phyloP scores from a whole-genome alignment of 1,140 invertebrate genomes.

The Littorina saxatilis region DNA sequence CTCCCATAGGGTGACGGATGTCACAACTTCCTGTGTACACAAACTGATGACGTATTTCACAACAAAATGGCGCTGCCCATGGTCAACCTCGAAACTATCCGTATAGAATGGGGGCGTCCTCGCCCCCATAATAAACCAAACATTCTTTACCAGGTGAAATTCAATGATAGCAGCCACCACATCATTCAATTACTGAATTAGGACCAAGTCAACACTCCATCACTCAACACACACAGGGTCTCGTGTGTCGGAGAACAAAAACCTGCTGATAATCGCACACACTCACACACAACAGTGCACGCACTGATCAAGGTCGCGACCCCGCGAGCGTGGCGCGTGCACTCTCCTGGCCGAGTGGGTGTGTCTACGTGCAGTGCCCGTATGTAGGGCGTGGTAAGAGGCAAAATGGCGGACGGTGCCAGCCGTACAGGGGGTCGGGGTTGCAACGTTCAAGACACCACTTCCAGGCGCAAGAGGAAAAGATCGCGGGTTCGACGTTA shows the following conservation, averaged over 20 bases:
- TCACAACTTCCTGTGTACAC: no score
- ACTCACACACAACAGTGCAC: not conserved
- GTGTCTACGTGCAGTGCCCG: slow-evolving; percentile 5
- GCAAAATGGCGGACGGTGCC: slow-evolving; percentile 30
- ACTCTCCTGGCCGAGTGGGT: slow-evolving; percentile 19
- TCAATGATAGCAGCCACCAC: no score
- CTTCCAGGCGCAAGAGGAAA: slow-evolving; percentile 22
- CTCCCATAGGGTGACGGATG: no score
- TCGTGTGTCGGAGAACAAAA: not conserved
- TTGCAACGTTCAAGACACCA: not conserved
- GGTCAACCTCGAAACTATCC: no score
- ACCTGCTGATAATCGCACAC: not conserved
- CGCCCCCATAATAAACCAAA: no score
- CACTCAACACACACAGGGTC: no score
- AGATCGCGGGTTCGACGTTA: slow-evolving; percentile 17
- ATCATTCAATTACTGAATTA: no score
- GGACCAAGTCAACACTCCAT: no score
- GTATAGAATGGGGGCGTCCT: no score
- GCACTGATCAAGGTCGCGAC: slow-evolving; percentile 17
- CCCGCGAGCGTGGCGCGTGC: not conserved
- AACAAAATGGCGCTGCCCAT: no score
- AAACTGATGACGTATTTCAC: no score
- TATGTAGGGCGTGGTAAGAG: slow-evolving; percentile 27
- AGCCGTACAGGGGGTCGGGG: not conserved
- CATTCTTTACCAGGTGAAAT: no score